Percentiles rank a stretch among this genome's conserved stretches.
phyloP scores from a whole-genome alignment of 1,140 invertebrate genomes.

The Popillia japonica region DNA sequence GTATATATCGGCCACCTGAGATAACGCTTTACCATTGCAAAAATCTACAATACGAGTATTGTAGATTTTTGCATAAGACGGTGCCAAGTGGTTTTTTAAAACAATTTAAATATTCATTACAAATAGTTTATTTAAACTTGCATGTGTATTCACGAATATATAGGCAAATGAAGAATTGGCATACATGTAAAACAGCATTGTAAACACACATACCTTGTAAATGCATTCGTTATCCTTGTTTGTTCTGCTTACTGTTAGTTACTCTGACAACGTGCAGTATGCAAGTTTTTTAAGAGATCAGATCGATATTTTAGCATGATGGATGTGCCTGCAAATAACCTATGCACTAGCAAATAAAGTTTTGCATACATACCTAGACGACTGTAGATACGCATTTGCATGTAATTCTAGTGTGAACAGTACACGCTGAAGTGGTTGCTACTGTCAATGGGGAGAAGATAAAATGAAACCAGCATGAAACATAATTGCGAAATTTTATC shows the following conservation, averaged over 20 bases:
- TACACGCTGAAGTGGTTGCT: too few species aligned
- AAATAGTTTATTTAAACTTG: too few species aligned
- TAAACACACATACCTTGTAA: background rate
- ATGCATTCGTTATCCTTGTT: background rate
- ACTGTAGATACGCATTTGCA: background rate
- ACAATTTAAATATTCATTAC: too few species aligned
- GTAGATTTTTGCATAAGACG: too few species aligned
- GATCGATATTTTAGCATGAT: background rate
- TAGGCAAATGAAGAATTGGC: too few species aligned
- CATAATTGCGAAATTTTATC: constrained; percentile 20
- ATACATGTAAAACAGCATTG: too few species aligned
- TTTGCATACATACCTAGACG: constrained; percentile 15
- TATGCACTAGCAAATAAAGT: background rate
- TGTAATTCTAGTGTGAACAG: background rate
- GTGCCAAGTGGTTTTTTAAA: too few species aligned
- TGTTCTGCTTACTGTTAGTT: background rate
- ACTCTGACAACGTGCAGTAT: background rate
- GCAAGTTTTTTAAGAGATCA: background rate
- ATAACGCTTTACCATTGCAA: too few species aligned
- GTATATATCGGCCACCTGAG: too few species aligned
- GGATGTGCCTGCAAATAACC: constrained; percentile 2
- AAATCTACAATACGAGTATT: too few species aligned
- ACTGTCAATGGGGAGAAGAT: background rate
- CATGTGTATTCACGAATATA: too few species aligned
- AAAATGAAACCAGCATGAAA: background rate